Percentiles rank a stretch among this genome's conserved stretches.
phyloP scores from a whole-genome alignment of 2,113 vertebrate genomes.

The Brachypodius melanocephalos region DNA sequence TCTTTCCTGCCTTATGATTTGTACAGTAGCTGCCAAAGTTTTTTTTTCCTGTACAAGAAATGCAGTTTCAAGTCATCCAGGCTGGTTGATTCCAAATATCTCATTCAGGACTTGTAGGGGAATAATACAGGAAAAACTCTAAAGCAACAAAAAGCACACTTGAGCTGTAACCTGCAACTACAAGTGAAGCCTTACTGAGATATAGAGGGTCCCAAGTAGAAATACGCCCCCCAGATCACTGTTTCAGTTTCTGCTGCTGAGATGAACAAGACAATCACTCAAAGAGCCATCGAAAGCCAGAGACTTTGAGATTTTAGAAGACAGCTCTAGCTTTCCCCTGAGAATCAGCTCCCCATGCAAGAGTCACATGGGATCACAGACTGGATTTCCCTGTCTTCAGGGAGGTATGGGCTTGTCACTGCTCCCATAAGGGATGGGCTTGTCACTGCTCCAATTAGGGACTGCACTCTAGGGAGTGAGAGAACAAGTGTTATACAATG shows the following conservation, averaged over 20 bases:
- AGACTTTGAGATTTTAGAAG: not conserved
- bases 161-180: not conserved
- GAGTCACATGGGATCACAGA: not conserved
- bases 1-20: not conserved
- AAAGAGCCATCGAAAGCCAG: not conserved
- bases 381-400: not conserved
- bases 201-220: not conserved
- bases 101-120: not conserved
- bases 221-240: not conserved
- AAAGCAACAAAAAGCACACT: not conserved
- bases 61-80: not conserved
- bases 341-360: not conserved
- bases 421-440: not conserved
- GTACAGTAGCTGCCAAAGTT: rapidly evolving
- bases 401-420: rapidly evolving
- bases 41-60: not conserved
- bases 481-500: not conserved
- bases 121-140: not conserved
- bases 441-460: not conserved
- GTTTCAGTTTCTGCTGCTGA: not conserved
- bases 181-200: rapidly evolving
- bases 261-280: not conserved
- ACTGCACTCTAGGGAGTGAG: not conserved
- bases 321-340: not conserved
- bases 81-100: not conserved